Evolutionary conservation across 1,140 invertebrate species (phyloP).

Genomic region (Calliphora vicina): DNA sequence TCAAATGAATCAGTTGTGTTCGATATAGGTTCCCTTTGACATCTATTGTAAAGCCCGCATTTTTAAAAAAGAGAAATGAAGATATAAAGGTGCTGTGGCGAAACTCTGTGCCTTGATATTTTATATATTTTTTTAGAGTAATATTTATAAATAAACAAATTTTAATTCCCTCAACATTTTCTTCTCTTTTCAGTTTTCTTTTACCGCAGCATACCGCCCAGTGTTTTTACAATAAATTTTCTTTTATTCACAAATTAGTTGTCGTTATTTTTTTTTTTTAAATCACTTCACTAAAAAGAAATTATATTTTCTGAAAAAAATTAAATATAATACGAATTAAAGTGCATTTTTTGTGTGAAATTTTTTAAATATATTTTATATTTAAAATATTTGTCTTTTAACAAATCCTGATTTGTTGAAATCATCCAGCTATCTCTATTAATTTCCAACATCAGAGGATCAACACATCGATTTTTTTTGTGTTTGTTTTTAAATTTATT

Average conservation of each 20-base stretch:
- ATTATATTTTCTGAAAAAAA: not conserved
- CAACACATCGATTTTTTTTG: not conserved
- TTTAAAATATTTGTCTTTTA: not conserved
- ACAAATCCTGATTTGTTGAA: too few species aligned
- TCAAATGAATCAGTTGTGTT: too few species aligned
- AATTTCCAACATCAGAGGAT: not conserved
- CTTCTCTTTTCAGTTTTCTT: not conserved
- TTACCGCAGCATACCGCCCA: not conserved
- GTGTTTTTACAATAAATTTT: not conserved
- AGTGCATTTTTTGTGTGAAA: not conserved
- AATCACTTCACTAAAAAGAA: too few species aligned
- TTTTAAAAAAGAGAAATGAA: too few species aligned
- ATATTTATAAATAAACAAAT: not conserved
- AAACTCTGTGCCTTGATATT: too few species aligned
- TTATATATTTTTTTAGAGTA: not conserved
- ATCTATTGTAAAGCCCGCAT: too few species aligned
- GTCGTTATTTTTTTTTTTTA: too few species aligned
- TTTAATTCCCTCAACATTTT: not conserved
- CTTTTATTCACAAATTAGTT: too few species aligned
- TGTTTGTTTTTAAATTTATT: too few species aligned
- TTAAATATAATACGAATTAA: not conserved
- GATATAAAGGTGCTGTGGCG: too few species aligned
- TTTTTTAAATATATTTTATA: constrained; percentile 22
- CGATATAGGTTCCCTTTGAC: too few species aligned
- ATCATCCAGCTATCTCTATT: too few species aligned